These are phyloP conservation scores for Colistium nudipinnis DNA, from an alignment of 2,113 vertebrate genomes.

Conservation along the genomic window DNA sequence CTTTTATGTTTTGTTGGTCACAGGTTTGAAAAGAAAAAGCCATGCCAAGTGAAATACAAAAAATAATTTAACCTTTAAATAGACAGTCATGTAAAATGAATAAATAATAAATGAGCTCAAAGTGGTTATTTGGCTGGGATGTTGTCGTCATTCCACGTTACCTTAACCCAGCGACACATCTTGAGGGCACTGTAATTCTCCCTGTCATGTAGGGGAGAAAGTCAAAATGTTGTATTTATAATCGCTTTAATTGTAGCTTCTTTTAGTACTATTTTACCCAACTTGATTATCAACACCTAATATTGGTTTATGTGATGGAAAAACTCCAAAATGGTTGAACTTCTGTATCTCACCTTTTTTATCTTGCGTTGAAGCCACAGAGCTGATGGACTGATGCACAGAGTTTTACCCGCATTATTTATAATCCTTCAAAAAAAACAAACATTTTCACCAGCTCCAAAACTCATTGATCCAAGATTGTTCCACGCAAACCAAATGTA, in stretches of 20 bases:
- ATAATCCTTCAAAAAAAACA: constrained; percentile 32
- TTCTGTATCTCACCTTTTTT: constrained; percentile 16
- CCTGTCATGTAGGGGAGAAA: neutral
- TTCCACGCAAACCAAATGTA: constrained; percentile 13
- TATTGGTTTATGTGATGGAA: too few relatives aligned
- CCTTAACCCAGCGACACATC: neutral
- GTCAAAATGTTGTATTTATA: neutral
- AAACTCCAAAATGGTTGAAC: neutral
- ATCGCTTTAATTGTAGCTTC: too few relatives aligned
- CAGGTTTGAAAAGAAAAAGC: neutral
- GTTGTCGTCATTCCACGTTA: accelerated
- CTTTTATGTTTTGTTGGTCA: neutral
- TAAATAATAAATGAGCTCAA: constrained; percentile 21
- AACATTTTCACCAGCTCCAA: neutral
- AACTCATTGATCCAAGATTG: too few relatives aligned
- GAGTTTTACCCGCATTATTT: accelerated
- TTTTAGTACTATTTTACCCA: too few relatives aligned
- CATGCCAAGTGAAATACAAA: constrained; percentile 29
- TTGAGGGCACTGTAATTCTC: neutral
- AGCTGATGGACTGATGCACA: constrained; percentile 23
- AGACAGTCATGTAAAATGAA: neutral
- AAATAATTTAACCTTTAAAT: constrained; percentile 22
- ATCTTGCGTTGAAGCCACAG: constrained; percentile 34
- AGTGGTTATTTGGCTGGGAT: neutral
- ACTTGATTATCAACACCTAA: too few relatives aligned